Base-by-base conservation (phyloP, 2,113 vertebrate species). In the Felis chaus region DNA sequence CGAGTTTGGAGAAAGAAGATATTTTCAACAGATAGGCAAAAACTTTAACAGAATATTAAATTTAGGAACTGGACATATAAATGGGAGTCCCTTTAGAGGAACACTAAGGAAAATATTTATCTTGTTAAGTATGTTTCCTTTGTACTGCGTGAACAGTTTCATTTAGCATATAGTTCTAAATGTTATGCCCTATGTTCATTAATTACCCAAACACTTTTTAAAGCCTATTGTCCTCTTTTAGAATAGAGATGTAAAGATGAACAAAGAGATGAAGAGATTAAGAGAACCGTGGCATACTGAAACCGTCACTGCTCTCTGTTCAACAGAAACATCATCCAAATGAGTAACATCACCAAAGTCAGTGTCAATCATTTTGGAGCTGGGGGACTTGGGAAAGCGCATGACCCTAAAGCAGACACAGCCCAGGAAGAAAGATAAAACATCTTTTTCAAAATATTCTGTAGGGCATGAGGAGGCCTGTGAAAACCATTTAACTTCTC, bases 21-120 rank as follows among this genome's bases (percentile, higher is more conserved):
- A 27, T 84, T 41, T 96, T 95, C 65, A 89, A 89, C 5, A 81
- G 12, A 45, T 4, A 79, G 9, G 25, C 55, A 88, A 95, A 76
- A 66, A 18, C 18, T 91, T 66, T 48, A 83, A 76, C 13, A 81
- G 19, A 14, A 2, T 25, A 57, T 80, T 41, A 66, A 83, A 88
- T 80, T 95, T 61, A 66, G 31, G 57, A 84, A 74, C 87, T 33
- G 21, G 3, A 4, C 45, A 39, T 31, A 25, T 14, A 80, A 48
- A 1, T 78, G 5, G 18, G 19, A 66, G 71, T 73, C 10, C 16
- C 4, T 79, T 55, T 50, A 48, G 41, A 76, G 50, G 29, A 53
- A 50, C 7, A 48, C 4, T 87, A 3, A n/a, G 33, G 13, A 18
- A 53, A 90, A 3, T 7, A 48, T 25, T 63, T 45, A 87, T 33